These are phyloP conservation scores for Thymelicus acteon DNA, from an alignment of 2,888 invertebrate genomes.

Conservation along the genomic window DNA sequence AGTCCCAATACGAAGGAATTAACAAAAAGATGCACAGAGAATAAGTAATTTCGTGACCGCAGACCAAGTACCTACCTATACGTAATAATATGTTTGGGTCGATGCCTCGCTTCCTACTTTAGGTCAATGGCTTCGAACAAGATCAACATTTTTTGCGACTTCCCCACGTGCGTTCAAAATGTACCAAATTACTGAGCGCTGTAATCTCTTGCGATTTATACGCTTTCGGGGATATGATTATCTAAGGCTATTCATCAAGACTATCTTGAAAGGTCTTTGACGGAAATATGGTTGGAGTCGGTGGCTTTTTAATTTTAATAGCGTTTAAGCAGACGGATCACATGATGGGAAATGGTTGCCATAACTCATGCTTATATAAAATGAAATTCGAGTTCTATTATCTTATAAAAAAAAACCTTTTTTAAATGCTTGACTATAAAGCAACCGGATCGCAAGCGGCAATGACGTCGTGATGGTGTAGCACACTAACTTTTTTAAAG, in stretches of 20 bases:
- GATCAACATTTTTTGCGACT: conserved; percentile 21
- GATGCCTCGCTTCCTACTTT: not conserved
- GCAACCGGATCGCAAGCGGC: too few species aligned
- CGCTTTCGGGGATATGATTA: conserved; percentile 14
- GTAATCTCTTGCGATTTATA: conserved; percentile 31
- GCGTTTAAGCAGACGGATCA: too few species aligned
- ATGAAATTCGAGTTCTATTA: too few species aligned
- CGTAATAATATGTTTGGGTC: not conserved
- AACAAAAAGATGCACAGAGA: not conserved
- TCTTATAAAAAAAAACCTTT: too few species aligned
- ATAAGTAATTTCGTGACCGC: not conserved
- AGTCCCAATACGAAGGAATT: not conserved
- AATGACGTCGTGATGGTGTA: too few species aligned
- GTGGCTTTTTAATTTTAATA: too few species aligned
- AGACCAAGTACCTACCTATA: too few species aligned
- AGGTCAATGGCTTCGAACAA: conserved; percentile 8
- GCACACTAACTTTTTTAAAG: too few species aligned
- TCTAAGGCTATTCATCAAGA: conserved; percentile 12
- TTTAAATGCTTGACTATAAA: too few species aligned
- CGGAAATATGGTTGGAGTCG: not conserved
- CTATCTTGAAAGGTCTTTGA: conserved; percentile 5
- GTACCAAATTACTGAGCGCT: conserved; percentile 28
- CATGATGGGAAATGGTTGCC: too few species aligned
- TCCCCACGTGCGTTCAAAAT: conserved; percentile 6
- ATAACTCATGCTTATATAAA: too few species aligned